Evolutionary conservation across 1,140 invertebrate genomes (phyloP).

Genomic region (Drosophila suzukii): DNA sequence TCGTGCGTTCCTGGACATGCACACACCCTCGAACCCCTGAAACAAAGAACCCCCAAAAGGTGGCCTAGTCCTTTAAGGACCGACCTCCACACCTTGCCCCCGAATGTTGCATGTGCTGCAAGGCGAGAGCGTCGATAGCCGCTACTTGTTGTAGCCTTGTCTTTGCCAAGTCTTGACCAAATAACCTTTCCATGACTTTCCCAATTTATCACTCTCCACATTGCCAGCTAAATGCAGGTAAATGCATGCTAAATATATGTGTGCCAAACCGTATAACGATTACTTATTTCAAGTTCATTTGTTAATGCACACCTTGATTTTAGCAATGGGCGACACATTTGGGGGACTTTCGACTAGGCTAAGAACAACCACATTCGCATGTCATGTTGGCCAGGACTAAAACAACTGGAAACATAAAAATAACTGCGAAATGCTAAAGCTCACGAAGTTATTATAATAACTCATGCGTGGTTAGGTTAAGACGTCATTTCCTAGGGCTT

Average conservation of each 20-base stretch:
- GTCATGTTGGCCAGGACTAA: constrained; percentile 41
- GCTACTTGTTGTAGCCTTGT: constrained; percentile 55
- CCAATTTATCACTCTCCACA: constrained; percentile 56
- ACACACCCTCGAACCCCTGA: constrained; percentile 17
- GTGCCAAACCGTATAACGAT: constrained; percentile 1
- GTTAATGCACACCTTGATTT: constrained; percentile 54
- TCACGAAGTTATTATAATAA: constrained; percentile 52
- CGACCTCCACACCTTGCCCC: constrained; percentile 3
- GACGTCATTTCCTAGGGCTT: constrained; percentile 39
- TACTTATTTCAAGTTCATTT: constrained; percentile 55
- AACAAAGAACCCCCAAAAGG: neutral
- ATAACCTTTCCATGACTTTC: constrained; percentile 68
- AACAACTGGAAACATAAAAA: constrained; percentile 42
- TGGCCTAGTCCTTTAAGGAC: constrained; percentile 2
- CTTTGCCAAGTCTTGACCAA: constrained; percentile 57
- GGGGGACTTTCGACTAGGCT: constrained; percentile 15
- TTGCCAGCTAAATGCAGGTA: constrained; percentile 35
- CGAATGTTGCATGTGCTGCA: constrained; percentile 51
- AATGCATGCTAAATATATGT: constrained; percentile 40
- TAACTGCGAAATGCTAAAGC: constrained; percentile 52
- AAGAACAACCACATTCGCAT: constrained; percentile 33
- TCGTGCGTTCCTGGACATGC: constrained; percentile 61
- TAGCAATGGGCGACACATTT: constrained; percentile 35
- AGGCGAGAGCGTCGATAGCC: constrained; percentile 32
- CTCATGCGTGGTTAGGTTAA: constrained; percentile 48